Base-by-base conservation (phyloP, 2,797 vertebrate species). In the Trematomus bernacchii region DNA sequence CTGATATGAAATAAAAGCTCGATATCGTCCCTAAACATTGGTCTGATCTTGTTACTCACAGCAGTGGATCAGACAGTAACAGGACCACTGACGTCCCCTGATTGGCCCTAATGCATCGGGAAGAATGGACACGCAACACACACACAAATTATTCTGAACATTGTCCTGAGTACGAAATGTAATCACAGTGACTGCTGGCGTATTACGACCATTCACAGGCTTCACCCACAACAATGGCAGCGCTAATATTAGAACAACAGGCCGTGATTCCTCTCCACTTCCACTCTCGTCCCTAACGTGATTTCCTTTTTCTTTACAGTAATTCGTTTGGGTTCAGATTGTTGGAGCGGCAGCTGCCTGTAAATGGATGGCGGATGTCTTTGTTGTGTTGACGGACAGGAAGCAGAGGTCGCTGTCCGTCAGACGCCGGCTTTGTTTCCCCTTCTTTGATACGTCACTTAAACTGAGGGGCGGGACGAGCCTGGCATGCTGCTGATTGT, bases 261-360 rank as follows among this genome's bases (percentile, higher is more conserved):
- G 63, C 79, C 3, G 51, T 1, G 51, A 61, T 71, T 71, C 54
- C 62, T 73, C 69, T 18, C 82, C 73, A 50, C 75, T 27, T 82
- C 77, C 67, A 33, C 80, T 79, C 83, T 79, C 53, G 4, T 76
- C 73, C 58, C 82, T 90, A 91, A 92, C 74, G 6, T 62, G 79
- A 91, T 92, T 92, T 85, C 7, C 80, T 23, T 81, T 86, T 86
- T 84, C 85, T 87, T 82, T 85, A 84, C 89, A 85, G 85, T 90
- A 68, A 87, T 90, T 85, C 10, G 67, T 79, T 79, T 82, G 71
- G 47, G 37, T 53, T 63, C 23, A 3, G 62, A 30, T 60, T 60
- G 63, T 23, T 16, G 8, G 82, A 50, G 78, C 72, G 21, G 85
- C 91, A 91, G 85, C 87, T 91, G 89, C 69, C 80, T 70, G 78